Base-by-base conservation (phyloP, 2,797 vertebrate species). In the Rachycentron canadum region DNA sequence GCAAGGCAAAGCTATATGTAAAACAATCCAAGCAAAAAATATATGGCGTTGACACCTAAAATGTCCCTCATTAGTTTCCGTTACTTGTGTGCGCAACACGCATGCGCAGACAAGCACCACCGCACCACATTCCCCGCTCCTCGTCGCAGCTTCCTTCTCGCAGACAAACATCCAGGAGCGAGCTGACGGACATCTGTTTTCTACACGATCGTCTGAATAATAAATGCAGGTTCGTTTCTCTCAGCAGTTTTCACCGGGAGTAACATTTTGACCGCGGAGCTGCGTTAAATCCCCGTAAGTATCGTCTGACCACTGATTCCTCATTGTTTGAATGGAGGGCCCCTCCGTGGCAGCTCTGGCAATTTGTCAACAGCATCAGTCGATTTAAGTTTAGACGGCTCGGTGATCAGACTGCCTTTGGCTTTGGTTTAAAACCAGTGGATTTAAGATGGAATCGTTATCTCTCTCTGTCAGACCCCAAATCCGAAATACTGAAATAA, bases 71-170 rank as follows among this genome's bases (percentile, higher is more conserved):
- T 49, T 25, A 0, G 12, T 61, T 30, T 12, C 91, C 89, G 87
- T 93, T 8, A 4, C 49, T n/a, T 23, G 3, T 30, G 11, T 49
- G 13, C 0, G 38, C 12, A 49, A 1, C 19, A 25, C 94, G 85
- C 95, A 88, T 92, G 95, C 94, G 93, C 90, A 84, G 0, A 85
- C 9, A 19, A 10, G 21, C 71, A 57, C 74, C 88, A 84, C 86
- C 70, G 19, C 76, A 93, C 79, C 86, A 86, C 92, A 93, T 95
- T 96, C 93, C 93, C 93, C 94, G 94, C 94, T 88, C 93, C 77
- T 83, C 76, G 28, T 82, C 70, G 70, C 50, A 81, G 69, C 30
- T 53, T 62, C 70, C 47, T 66, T 7, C 19, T 23, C 40, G 62
- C 65, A 73, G 68, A 70, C 61, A 62, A 82, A 60, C 45, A 36